A percentile compares a stretch with the other conserved stretches of the same genome.
Conservation (phyloP, 2,888 invertebrate genomes). For the Lasioglossum malachurum region DNA sequence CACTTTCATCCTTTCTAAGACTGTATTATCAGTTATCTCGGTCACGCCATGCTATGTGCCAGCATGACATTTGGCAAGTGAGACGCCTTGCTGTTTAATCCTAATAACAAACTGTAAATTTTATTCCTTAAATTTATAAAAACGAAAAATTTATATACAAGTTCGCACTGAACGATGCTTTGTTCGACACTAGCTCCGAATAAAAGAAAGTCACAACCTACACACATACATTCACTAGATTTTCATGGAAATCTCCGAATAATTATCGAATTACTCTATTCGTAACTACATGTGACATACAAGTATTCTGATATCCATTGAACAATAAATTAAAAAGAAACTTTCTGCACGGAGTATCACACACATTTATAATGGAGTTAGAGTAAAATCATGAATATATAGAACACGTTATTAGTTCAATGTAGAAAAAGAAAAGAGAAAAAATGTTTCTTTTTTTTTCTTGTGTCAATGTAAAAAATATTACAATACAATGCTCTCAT, state of each 20-base stretch:
- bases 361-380: conserved; percentile 62
- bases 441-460: conserved; percentile 2
- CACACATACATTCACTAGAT: conserved; percentile 75
- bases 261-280: conserved; percentile 68
- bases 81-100: conserved; percentile 56
- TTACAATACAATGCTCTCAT: conserved; percentile 21
- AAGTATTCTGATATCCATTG: conserved; percentile 67
- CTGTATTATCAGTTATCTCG: conserved; percentile 25
- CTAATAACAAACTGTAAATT: conserved; percentile 65
- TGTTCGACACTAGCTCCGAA: conserved; percentile 75
- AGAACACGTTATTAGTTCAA: conserved; percentile 36
- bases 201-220: conserved; percentile 83
- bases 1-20: conserved; percentile 35
- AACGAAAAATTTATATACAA: conserved; percentile 73
- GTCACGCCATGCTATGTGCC: conserved; percentile 27
- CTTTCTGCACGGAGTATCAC: conserved; percentile 52
- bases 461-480: conserved; percentile 12
- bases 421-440: conserved; percentile 42
- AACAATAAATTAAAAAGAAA: conserved; percentile 75
- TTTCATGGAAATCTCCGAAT: conserved; percentile 62
- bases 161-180: conserved; percentile 78
- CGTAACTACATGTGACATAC: conserved; percentile 71
- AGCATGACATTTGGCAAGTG: conserved; percentile 55
- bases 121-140: conserved; percentile 63
- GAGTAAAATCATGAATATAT: conserved; percentile 53